Evolutionary conservation across 2,797 vertebrate genomes (phyloP).

Genomic region (Botia kubotai): DNA sequence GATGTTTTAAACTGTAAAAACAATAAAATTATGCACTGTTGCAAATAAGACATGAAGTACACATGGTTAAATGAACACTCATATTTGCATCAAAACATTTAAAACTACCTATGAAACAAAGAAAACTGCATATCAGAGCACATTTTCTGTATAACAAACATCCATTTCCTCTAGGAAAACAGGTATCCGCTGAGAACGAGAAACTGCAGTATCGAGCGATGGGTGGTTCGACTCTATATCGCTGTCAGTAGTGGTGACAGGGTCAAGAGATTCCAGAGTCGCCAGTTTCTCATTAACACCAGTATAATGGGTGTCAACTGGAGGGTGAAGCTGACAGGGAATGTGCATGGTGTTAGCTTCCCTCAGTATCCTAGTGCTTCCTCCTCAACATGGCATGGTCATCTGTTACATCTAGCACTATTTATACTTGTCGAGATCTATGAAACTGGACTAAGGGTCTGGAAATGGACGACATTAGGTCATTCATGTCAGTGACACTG

Average conservation of each 20-base stretch:
- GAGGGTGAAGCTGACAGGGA: constrained; percentile 50
- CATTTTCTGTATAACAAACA: neutral
- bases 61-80: no score
- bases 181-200: neutral
- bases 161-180: constrained; percentile 16
- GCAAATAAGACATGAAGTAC: no score
- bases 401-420: constrained; percentile 10
- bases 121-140: neutral
- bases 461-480: neutral
- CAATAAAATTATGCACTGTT: no score
- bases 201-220: constrained; percentile 50
- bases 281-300: constrained; percentile 55
- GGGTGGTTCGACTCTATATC: constrained; percentile 47
- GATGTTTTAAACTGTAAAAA: no score
- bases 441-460: neutral
- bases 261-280: constrained; percentile 47
- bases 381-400: constrained; percentile 5
- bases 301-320: constrained; percentile 55
- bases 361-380: constrained; percentile 31
- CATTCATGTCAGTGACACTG: neutral
- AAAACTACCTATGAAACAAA: neutral
- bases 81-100: no score
- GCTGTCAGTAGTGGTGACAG: constrained; percentile 42
- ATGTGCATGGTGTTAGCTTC: constrained; percentile 26
- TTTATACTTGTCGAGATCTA: constrained; percentile 28